A percentile compares a stretch with the other conserved stretches of the same genome.
Evolutionary conservation across 2,888 invertebrate genomes (phyloP).

Genomic region (Apodemia mormo): DNA sequence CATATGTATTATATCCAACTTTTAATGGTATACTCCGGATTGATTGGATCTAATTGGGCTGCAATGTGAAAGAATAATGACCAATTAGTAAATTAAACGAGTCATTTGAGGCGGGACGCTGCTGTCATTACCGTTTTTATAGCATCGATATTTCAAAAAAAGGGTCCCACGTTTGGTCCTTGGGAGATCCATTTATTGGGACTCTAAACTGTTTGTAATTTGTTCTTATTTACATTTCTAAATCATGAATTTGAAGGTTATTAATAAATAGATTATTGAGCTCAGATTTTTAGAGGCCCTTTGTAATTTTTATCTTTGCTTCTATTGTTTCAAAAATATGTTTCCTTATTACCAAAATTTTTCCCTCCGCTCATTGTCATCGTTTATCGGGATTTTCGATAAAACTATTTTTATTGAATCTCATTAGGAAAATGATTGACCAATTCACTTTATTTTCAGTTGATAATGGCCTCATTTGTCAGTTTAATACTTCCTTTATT

Average conservation of each 20-base stretch:
- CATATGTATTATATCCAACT: conserved; percentile 56
- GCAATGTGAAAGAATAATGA: conserved; percentile 70
- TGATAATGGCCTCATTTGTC: neutral
- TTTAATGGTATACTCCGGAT: conserved; percentile 58
- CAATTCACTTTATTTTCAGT: neutral
- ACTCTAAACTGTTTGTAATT: neutral
- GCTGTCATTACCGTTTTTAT: conserved; percentile 47
- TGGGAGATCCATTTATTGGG: conserved; percentile 28
- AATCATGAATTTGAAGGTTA: neutral
- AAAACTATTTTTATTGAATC: too few relatives aligned
- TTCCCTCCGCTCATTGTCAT: too few relatives aligned
- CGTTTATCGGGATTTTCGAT: too few relatives aligned
- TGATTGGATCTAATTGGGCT: conserved; percentile 75
- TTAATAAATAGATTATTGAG: neutral
- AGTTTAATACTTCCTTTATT: neutral
- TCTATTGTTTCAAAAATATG: too few relatives aligned
- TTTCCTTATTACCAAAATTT: too few relatives aligned
- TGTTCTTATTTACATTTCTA: neutral
- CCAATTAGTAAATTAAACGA: conserved; percentile 74
- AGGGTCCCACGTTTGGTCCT: conserved; percentile 33
- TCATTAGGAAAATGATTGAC: neutral
- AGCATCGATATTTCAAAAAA: conserved; percentile 34
- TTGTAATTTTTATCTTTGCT: neutral
- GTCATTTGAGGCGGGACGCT: conserved; percentile 51
- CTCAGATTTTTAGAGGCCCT: neutral